Percentiles rank a stretch among this genome's conserved stretches.
Evolutionary conservation across 2,888 invertebrate genomes (phyloP).

Genomic region (Protodeltote pygarga): DNA sequence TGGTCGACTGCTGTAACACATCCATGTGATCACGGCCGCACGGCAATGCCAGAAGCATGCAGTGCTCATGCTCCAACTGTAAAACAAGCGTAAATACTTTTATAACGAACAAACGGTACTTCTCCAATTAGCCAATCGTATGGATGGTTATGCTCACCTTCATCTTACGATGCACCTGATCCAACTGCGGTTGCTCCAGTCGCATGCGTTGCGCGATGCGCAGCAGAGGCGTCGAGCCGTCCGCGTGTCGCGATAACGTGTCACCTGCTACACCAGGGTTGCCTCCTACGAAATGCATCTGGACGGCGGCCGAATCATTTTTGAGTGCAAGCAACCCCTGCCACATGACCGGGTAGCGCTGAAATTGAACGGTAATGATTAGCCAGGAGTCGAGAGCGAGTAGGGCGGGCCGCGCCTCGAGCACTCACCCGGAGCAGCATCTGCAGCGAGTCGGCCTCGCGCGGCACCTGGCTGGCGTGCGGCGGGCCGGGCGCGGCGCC

Average conservation of each 20-base stretch:
- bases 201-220: slow-evolving; percentile 99
- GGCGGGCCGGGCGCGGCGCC: slow-evolving; percentile 52
- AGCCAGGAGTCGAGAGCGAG: background rate
- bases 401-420: background rate
- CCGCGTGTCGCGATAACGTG: slow-evolving; percentile 94
- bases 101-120: no score
- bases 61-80: slow-evolving; percentile 97
- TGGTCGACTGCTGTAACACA: slow-evolving; percentile 96
- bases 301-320: slow-evolving; percentile 98
- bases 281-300: slow-evolving; percentile 99
- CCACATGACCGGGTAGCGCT: slow-evolving; percentile 99
- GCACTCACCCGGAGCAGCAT: slow-evolving; percentile 90
- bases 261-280: slow-evolving; percentile 95
- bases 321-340: slow-evolving; percentile 97
- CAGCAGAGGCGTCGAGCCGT: slow-evolving; percentile 94
- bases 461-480: slow-evolving; percentile 90
- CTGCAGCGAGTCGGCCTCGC: slow-evolving; percentile 93
- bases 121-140: no score
- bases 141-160: no score
- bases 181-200: slow-evolving; percentile 97
- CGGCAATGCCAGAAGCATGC: slow-evolving; percentile 97
- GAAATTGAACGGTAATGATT: slow-evolving; percentile 47
- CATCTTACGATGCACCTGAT: slow-evolving; percentile 98
- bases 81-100: background rate
- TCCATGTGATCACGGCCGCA: slow-evolving; percentile 98